Percentiles rank a stretch among this genome's conserved stretches.
Conservation (phyloP, 2,888 invertebrate species). For the Galeopsomyia nigrocyanea region DNA sequence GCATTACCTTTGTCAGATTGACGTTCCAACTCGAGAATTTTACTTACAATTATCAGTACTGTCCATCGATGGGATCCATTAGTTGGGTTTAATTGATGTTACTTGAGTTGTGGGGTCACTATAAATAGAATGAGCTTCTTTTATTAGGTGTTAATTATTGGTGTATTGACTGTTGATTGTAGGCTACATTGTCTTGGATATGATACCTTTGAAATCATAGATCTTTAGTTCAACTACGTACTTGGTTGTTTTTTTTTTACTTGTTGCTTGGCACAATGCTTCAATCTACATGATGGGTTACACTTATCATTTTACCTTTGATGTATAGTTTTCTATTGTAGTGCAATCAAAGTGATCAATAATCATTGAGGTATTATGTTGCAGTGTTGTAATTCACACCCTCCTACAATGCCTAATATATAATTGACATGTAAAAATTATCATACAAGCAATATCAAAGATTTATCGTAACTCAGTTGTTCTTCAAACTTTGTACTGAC, state of each 20-base stretch:
- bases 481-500: constrained; percentile 12
- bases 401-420: constrained; percentile 12
- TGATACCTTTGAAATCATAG: constrained; percentile 13
- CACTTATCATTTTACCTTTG: constrained; percentile 32
- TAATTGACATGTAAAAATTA: constrained; percentile 25
- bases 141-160: constrained; percentile 33
- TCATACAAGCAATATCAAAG: constrained; percentile 8
- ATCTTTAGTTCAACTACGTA: constrained; percentile 12
- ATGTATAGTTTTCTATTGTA: constrained; percentile 22
- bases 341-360: constrained; percentile 7
- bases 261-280: background rate
- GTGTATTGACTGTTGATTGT: constrained; percentile 6
- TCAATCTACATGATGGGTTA: constrained; percentile 14
- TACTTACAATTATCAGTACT: background rate
- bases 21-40: constrained; percentile 10
- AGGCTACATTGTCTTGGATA: constrained; percentile 1
- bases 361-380: constrained; percentile 34
- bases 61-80: background rate
- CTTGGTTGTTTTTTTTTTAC: constrained; percentile 22
- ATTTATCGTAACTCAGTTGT: constrained; percentile 19
- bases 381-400: constrained; percentile 37
- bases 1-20: background rate
- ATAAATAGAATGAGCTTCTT: constrained; percentile 27
- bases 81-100: constrained; percentile 6
- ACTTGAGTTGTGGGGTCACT: constrained; percentile 5